Base-by-base conservation (phyloP, 64 coral and sea anemone species). In the Exaiptasia diaphana region DNA sequence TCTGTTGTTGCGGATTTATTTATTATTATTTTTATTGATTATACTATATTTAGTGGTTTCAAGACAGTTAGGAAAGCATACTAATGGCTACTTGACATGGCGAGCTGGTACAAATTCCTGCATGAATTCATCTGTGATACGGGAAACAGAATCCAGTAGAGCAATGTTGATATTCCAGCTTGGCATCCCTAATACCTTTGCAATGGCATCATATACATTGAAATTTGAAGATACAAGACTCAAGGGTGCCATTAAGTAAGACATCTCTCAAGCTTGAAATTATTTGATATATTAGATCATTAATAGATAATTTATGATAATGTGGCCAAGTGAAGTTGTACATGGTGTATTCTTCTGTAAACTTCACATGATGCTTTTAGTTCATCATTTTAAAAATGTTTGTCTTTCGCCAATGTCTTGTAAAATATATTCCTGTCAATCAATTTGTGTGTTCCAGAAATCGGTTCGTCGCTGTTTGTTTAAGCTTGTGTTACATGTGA, bases 191-290 rank as follows among this genome's bases (percentile, higher is more conserved):
- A 84, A 70, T 65, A 79, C 85, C 14, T 89, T 94, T 89, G 73
- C 61, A 35, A 55, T 94, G 21, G 46, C 58, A 68, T 84, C 91
- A 0, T 88, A 84, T 49, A 89, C 85, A 43, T 78, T 64, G 41
- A 94, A 94, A 89, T 26, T 94, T 63, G 91, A 94, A 79, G 80
- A 89, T 48, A 73, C 87, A 34, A 94, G 75, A 72, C 61, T 94
- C 8, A 89, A 83, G 68, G 73, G 71, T 15, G 28, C 79, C 6
- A 9, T 94, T 44, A 94, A 88, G 91, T 94, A 75, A 69, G 80
- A 81, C 14, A 2, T n/a, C n/a, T n/a, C n/a, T n/a, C n/a, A n/a
- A n/a, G 55, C 22, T 25, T 59, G 2, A 20, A 23, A 68, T 4
- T 11, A 52, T 38, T 53, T 23, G n/a, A 13, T 45, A 18, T 38